Evolutionary conservation across 2,888 invertebrate genomes (phyloP).

Genomic region (Drosophila crucigera): DNA sequence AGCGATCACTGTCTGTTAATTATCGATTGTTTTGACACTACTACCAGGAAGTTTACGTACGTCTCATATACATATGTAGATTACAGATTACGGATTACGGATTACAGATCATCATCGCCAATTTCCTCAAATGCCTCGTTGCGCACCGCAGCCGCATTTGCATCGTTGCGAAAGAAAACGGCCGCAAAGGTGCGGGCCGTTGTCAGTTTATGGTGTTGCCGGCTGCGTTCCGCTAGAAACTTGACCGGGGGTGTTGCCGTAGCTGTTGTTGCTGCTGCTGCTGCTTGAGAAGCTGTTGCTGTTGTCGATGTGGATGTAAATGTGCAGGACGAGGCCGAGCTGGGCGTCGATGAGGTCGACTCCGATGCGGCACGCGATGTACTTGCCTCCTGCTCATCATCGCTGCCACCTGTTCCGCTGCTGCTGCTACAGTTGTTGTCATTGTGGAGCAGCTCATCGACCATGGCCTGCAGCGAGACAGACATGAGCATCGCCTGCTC

Average conservation of each 20-base stretch:
- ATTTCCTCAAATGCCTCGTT: constrained; percentile 98
- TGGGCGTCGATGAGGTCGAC: constrained; percentile 75
- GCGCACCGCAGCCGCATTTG: constrained; percentile 87
- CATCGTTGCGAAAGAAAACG: constrained; percentile 89
- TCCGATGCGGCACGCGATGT: constrained; percentile 56
- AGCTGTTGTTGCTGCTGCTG: constrained; percentile 46
- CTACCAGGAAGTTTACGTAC: constrained; percentile 31
- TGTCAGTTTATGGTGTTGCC: constrained; percentile 87
- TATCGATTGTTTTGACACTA: constrained; percentile 35
- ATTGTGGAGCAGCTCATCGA: constrained; percentile 91
- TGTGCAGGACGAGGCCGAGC: constrained; percentile 55
- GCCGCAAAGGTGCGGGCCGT: constrained; percentile 85
- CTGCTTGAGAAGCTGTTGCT: constrained; percentile 33
- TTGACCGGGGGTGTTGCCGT: constrained; percentile 77
- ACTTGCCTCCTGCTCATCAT: constrained; percentile 70
- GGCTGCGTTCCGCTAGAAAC: constrained; percentile 89
- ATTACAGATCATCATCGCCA: constrained; percentile 95
- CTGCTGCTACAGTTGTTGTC: constrained; percentile 30
- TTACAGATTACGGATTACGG: constrained; percentile 49
- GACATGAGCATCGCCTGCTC: constrained; percentile 98
- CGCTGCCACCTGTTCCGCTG: constrained; percentile 39
- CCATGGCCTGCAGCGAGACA: constrained; percentile 97
- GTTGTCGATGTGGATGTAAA: constrained; percentile 54
- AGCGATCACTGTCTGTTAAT: background rate
- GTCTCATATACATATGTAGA: constrained; percentile 10